These are phyloP conservation scores for Bicyclus anynana DNA, from an alignment of 1,140 invertebrate genomes.

Conservation along the genomic window DNA sequence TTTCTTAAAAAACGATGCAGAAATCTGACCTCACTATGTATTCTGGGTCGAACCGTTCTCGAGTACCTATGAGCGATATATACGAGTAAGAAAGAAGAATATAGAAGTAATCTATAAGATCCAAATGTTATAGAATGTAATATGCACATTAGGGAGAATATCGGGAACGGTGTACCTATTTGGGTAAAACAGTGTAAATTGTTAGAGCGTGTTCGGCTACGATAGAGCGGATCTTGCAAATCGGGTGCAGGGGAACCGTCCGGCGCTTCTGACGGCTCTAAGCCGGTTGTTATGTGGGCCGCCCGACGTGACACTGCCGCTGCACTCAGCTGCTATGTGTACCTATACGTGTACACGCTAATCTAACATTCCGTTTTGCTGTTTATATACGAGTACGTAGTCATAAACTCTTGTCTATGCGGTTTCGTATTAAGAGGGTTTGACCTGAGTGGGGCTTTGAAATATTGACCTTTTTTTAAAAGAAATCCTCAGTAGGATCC, in stretches of 20 bases:
- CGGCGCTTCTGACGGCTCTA: constrained; percentile 36
- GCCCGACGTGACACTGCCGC: constrained; percentile 1
- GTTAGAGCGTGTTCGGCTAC: constrained; percentile 47
- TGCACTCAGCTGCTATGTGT: neutral
- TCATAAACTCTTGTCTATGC: too few species aligned
- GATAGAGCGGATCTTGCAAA: constrained; percentile 68
- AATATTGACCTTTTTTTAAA: too few species aligned
- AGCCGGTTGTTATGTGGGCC: constrained; percentile 51
- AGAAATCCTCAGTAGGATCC: too few species aligned
- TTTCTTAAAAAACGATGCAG: too few species aligned
- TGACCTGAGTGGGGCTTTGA: too few species aligned
- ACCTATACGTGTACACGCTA: neutral
- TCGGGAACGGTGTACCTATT: constrained; percentile 26
- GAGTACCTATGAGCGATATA: too few species aligned
- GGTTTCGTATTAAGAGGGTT: too few species aligned
- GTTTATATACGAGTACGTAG: neutral
- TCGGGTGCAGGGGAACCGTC: constrained; percentile 42
- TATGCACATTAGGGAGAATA: constrained; percentile 10
- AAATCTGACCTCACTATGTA: too few species aligned
- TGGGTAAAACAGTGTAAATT: constrained; percentile 45
- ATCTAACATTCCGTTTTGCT: neutral
- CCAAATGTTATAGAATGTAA: neutral
- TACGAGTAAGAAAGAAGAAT: too few species aligned
- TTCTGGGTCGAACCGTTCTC: too few species aligned
- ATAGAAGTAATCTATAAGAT: too few species aligned